phyloP scores from a whole-genome alignment of 2,888 invertebrate genomes.

The Pammene aurita region DNA sequence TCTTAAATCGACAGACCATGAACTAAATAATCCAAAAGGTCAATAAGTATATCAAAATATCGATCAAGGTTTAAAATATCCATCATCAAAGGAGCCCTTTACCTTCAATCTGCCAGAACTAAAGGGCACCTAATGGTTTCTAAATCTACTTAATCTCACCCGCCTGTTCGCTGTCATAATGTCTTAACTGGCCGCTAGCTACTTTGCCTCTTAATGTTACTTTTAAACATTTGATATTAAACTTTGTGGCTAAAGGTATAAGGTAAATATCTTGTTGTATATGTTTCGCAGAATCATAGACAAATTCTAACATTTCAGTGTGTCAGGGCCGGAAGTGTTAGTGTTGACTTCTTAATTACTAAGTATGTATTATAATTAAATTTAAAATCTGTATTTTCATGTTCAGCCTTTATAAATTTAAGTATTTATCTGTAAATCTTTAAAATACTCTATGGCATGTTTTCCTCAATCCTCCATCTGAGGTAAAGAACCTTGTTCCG shows the following conservation, averaged over 20 bases:
- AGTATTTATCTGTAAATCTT: not conserved
- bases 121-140: constrained; percentile 28
- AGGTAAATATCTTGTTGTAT: not conserved
- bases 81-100: constrained; percentile 18
- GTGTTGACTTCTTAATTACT: constrained; percentile 15
- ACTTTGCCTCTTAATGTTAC: not conserved
- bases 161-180: constrained; percentile 7
- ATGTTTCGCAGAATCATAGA: not conserved
- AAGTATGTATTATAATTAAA: not conserved
- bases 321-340: constrained; percentile 23
- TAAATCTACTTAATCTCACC: constrained; percentile 24
- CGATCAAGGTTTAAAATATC: constrained; percentile 18
- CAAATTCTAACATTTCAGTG: not conserved
- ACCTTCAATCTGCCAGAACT: constrained; percentile 25
- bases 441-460: not conserved
- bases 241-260: not conserved
- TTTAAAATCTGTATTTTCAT: too few species aligned
- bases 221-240: not conserved
- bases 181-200: not conserved
- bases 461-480: constrained; percentile 10
- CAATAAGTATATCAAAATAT: constrained; percentile 5
- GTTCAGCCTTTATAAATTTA: too few species aligned
- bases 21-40: not conserved
- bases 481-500: constrained; percentile 47
- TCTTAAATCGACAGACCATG: too few species aligned